Evolutionary conservation across 1,140 invertebrate species (phyloP).

Genomic region (Chelonus insularis): DNA sequence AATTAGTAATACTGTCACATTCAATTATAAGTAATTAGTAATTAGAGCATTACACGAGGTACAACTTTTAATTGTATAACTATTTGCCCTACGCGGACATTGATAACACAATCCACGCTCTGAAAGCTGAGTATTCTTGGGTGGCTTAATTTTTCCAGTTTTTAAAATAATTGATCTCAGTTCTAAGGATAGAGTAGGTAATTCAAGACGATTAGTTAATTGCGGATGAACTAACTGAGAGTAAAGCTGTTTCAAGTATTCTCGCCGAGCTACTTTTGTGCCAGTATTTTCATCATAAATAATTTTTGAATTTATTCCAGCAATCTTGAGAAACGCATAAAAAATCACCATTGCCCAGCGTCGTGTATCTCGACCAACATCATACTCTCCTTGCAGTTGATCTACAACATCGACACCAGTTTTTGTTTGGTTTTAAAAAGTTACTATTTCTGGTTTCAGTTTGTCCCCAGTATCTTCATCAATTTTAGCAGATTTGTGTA

Average conservation of each 20-base stretch:
- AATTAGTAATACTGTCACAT: not conserved
- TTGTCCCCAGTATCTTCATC: conserved; percentile 32
- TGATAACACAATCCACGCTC: not conserved
- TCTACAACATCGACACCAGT: conserved; percentile 46
- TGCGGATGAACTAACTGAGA: not conserved
- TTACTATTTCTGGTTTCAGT: conserved; percentile 41
- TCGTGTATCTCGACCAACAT: conserved; percentile 34
- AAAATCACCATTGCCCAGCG: conserved; percentile 46
- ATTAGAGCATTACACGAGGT: not conserved
- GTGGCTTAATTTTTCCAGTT: not conserved
- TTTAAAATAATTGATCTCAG: not conserved
- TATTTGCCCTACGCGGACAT: not conserved
- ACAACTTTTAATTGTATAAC: not conserved
- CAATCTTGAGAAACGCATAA: conserved; percentile 39
- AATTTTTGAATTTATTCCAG: conserved; percentile 15
- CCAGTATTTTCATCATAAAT: conserved; percentile 10
- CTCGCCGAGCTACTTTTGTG: not conserved
- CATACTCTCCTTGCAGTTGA: conserved; percentile 38
- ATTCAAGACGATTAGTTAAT: not conserved
- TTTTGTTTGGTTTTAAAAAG: conserved; percentile 45
- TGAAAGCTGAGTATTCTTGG: not conserved
- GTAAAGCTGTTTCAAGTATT: not conserved
- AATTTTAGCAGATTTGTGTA: conserved; percentile 43
- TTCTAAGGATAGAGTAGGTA: not conserved
- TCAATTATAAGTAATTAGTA: too few relatives aligned